phyloP scores from a whole-genome alignment of 2,888 invertebrate genomes.

The Zygothrica quintamaculata region DNA sequence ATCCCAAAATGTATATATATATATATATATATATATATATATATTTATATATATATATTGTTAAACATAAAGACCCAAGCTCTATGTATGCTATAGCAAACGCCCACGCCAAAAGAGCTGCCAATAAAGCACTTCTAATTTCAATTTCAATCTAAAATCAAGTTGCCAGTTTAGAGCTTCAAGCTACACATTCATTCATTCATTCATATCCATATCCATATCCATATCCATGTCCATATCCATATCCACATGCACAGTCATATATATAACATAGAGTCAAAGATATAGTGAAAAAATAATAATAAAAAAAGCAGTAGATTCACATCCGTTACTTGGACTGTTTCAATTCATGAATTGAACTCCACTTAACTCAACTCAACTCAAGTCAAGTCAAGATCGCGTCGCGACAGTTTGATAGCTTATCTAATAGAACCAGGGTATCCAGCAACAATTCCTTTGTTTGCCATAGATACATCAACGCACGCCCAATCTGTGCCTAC shows the following conservation, averaged over 20 bases:
- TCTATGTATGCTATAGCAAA: not conserved
- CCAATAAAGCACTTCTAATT: constrained; percentile 1
- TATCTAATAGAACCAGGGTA: constrained; percentile 49
- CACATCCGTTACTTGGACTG: constrained; percentile 68
- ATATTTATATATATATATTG: no score
- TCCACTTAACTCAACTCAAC: no score
- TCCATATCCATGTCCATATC: constrained; percentile 1
- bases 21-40: no score
- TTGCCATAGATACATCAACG: constrained; percentile 51
- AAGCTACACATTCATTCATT: constrained; percentile 35
- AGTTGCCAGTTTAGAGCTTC: not conserved
- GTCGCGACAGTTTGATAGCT: constrained; percentile 75
- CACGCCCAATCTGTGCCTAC: constrained; percentile 64
- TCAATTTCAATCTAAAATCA: constrained; percentile 30
- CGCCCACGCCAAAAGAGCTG: constrained; percentile 25
- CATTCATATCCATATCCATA: constrained; percentile 18
- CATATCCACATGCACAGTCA: constrained; percentile 13
- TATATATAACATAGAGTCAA: no score
- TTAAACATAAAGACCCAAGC: constrained; percentile 4
- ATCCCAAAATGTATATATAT: not conserved
- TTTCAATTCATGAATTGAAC: constrained; percentile 60
- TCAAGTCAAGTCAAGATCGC: constrained; percentile 74
- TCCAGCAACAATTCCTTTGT: constrained; percentile 49
- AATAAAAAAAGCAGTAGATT: no score
- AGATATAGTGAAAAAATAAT: no score